These are phyloP conservation scores for Podilymbus podiceps DNA, from an alignment of 2,113 vertebrate genomes.

Conservation along the genomic window DNA sequence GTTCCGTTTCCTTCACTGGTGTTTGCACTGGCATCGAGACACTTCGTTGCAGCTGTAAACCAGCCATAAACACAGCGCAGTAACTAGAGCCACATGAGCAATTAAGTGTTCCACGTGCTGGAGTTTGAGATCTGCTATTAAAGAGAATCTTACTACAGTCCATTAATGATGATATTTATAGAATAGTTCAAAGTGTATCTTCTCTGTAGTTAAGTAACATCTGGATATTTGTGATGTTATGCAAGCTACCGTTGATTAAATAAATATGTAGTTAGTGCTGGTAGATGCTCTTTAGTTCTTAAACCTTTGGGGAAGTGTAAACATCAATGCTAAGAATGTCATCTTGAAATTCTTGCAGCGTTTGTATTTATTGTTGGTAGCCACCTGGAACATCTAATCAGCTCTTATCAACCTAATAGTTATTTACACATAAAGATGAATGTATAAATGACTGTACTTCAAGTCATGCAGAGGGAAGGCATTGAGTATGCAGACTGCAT, in stretches of 20 bases:
- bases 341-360: neutral
- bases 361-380: neutral
- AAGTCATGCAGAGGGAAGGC: neutral
- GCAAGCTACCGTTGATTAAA: neutral
- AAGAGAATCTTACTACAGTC: neutral
- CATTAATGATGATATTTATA: neutral
- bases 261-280: neutral
- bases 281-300: neutral
- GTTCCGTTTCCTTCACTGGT: neutral
- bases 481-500: neutral
- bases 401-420: neutral
- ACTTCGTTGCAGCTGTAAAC: neutral
- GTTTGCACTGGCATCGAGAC: neutral
- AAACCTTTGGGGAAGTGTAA: neutral
- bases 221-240: neutral
- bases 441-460: neutral
- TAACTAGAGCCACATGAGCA: neutral
- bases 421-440: neutral
- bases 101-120: neutral
- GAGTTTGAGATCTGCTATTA: neutral
- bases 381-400: constrained; percentile 46
- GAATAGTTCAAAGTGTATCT: neutral
- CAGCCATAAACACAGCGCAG: neutral
- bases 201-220: neutral
- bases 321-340: neutral